phyloP scores from a whole-genome alignment of 2,888 invertebrate genomes.

The Tenthredo livida region DNA sequence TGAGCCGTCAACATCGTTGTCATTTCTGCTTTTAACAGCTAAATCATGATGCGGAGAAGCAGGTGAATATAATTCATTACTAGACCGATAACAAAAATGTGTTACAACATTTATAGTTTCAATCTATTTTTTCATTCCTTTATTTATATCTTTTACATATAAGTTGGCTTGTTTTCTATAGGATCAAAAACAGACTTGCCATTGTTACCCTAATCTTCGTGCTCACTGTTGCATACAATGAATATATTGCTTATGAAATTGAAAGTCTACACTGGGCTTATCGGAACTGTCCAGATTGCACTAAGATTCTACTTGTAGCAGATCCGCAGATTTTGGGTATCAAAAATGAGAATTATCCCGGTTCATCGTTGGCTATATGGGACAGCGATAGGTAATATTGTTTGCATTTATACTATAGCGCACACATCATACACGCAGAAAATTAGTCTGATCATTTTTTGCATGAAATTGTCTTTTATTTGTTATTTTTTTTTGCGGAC shows the following conservation, averaged over 20 bases:
- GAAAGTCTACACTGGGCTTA: slow-evolving; percentile 79
- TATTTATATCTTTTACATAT: neutral
- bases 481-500: too few relatives aligned
- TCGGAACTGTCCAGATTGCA: slow-evolving; percentile 79
- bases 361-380: slow-evolving; percentile 88
- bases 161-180: slow-evolving; percentile 54
- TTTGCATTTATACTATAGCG: neutral
- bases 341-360: slow-evolving; percentile 83
- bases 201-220: slow-evolving; percentile 64
- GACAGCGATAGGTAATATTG: slow-evolving; percentile 91
- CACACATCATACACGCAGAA: neutral
- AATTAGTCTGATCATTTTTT: neutral
- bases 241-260: slow-evolving; percentile 81
- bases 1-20: neutral
- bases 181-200: slow-evolving; percentile 66
- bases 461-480: too few relatives aligned
- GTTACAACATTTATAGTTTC: too few relatives aligned
- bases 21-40: neutral
- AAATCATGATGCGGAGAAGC: slow-evolving; percentile 30
- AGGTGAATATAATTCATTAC: slow-evolving; percentile 23
- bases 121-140: neutral
- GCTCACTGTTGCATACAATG: slow-evolving; percentile 79
- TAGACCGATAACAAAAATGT: neutral
- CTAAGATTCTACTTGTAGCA: slow-evolving; percentile 87
- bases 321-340: slow-evolving; percentile 97